Evolutionary conservation across 2,888 invertebrate genomes (phyloP), one percentile per base, ranked within the genome.

Genomic region (Oscheius onirici): DNA sequence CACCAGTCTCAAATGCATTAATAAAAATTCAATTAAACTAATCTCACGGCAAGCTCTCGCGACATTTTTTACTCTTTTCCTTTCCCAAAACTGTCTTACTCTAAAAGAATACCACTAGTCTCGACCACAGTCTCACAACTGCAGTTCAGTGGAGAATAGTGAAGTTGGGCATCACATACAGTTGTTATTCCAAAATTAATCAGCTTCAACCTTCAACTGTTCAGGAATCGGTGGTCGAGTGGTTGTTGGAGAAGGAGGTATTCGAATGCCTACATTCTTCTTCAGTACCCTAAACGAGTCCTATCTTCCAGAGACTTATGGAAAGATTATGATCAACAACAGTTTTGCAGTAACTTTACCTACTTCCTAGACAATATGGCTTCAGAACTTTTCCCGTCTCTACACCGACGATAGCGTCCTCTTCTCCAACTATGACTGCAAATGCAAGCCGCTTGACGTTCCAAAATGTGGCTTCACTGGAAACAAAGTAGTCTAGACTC

Each of bases 401-500:
- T 61, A 75, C 24, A 34, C 52, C 26, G 71, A 75, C 17, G 63
- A 72, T 28, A 41, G 55, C 20, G n/a, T 57, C 1, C 71, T 77
- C 8, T 81, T 26, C 6, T 20, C 65, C 72, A 75, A 76, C 67
- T 74, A 73, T 11, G 75, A 74, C 26, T 44, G 24, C 11, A 68
- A 73, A 17, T 46, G 40, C 20, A 49, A 51, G 17, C 79, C 78
- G 11, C 43, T 67, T 34, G 74, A 71, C 17, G 46, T 54, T 0
- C 79, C 79, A 6, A 58, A 65, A 15, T 81, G 78, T 51, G 81
- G 77, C 13, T 81, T 70, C 46, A 61, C 51, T 3, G 81, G 79
- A 44, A 68, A 67, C 11, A 51, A 49, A 11, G 46, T 52, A 58
- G n/a, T 20, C 26, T 54, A 15, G 20, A 43, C 44, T 15, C 10